Evolutionary conservation across 2,113 vertebrate species (phyloP).

Genomic region (Scophthalmus maximus): DNA sequence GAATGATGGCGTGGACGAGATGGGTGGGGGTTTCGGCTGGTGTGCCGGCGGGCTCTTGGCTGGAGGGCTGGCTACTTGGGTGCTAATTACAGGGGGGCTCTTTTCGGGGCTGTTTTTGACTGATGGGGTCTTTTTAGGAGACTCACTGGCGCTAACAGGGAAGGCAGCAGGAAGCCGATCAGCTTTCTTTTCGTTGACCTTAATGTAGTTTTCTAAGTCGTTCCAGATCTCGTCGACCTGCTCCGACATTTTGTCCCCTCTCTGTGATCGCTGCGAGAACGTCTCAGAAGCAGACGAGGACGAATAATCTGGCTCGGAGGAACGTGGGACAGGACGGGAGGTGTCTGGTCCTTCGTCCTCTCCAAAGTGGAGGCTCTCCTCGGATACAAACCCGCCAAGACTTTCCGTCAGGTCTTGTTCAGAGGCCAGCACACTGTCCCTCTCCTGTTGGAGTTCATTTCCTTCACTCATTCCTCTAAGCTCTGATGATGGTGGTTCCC

Average conservation of each 20-base stretch:
- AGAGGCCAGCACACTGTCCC: constrained; percentile 77
- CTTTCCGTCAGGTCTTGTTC: constrained; percentile 85
- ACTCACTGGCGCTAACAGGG: constrained; percentile 83
- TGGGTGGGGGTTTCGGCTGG: constrained; percentile 64
- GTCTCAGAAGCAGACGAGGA: constrained; percentile 84
- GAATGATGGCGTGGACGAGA: constrained; percentile 60
- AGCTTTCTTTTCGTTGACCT: constrained; percentile 93
- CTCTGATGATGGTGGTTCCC: constrained; percentile 77
- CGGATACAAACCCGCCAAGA: constrained; percentile 84
- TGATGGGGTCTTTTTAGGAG: constrained; percentile 44
- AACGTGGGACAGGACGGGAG: constrained; percentile 40
- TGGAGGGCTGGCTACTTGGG: constrained; percentile 27
- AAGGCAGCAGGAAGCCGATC: constrained; percentile 94
- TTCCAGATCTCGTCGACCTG: constrained; percentile 98
- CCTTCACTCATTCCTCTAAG: constrained; percentile 46
- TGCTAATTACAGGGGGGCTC: constrained; percentile 23
- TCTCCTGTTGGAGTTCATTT: constrained; percentile 63
- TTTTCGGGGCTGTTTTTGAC: constrained; percentile 59
- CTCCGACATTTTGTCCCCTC: constrained; percentile 89
- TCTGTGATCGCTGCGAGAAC: constrained; percentile 76
- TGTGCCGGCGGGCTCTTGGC: constrained; percentile 65
- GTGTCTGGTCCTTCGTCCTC: constrained; percentile 81
- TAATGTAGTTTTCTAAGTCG: constrained; percentile 98
- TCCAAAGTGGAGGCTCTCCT: constrained; percentile 89
- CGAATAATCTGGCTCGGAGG: constrained; percentile 80